Percentiles rank a stretch among this genome's conserved stretches.
Evolutionary conservation across 2,888 invertebrate species (phyloP).

Genomic region (Physocephala rufipes): DNA sequence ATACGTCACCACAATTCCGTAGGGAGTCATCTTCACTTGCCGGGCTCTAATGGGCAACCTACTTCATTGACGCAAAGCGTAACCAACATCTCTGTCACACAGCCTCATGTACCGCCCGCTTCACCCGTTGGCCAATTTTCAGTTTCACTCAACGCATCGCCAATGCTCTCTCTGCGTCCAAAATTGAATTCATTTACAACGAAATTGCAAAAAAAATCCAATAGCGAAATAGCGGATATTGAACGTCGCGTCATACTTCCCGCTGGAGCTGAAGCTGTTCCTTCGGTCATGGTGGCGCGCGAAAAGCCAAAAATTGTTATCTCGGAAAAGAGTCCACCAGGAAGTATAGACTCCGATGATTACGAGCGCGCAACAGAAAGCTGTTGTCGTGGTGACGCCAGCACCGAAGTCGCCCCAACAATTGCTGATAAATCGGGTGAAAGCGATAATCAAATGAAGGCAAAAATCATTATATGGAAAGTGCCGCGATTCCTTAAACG

Average conservation of each 20-base stretch:
- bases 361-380: constrained; percentile 71
- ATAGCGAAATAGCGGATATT: constrained; percentile 54
- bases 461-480: constrained; percentile 72
- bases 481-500: constrained; percentile 75
- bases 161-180: constrained; percentile 62
- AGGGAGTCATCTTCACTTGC: constrained; percentile 54
- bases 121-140: constrained; percentile 64
- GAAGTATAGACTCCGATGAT: constrained; percentile 82
- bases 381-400: constrained; percentile 54
- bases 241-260: constrained; percentile 54
- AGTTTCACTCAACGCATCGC: constrained; percentile 64
- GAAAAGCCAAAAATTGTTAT: constrained; percentile 67
- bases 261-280: constrained; percentile 50
- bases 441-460: constrained; percentile 68
- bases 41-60: constrained; percentile 52
- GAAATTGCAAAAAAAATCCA: constrained; percentile 62
- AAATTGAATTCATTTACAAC: constrained; percentile 63
- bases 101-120: constrained; percentile 63
- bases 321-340: constrained; percentile 81
- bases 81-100: constrained; percentile 62
- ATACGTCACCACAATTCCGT: constrained; percentile 49
- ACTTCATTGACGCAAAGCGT: constrained; percentile 62
- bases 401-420: constrained; percentile 21
- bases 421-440: constrained; percentile 46
- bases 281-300: constrained; percentile 55